A percentile compares a stretch with the other conserved stretches of the same genome.
These are phyloP conservation scores for Zapus hudsonius DNA, from an alignment of 2,113 vertebrate genomes.

Conservation along the genomic window DNA sequence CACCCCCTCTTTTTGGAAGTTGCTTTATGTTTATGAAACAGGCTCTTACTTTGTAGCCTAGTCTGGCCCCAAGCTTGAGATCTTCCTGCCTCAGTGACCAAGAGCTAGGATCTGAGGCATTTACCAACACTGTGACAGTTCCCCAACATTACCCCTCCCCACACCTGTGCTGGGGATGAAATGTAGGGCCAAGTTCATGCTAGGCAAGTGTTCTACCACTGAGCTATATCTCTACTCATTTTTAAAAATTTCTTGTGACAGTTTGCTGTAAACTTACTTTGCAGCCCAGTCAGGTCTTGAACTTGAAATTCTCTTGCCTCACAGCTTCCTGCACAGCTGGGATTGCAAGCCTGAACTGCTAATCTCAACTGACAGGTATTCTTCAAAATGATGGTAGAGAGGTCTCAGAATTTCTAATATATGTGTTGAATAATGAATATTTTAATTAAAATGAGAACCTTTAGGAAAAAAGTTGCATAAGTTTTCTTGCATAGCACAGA, in stretches of 20 bases:
- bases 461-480: not conserved
- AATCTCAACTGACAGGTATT: not conserved
- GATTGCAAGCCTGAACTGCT: too few species aligned
- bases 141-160: too few species aligned
- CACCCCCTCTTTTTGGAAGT: too few species aligned
- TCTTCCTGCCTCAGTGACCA: not conserved
- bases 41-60: not conserved
- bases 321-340: not conserved
- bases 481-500: not conserved
- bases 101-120: not conserved
- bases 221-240: not conserved
- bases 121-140: not conserved
- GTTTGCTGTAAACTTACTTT: not conserved
- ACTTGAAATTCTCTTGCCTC: not conserved
- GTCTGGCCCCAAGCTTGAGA: not conserved
- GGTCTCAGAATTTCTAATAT: not conserved
- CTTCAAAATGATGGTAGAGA: not conserved
- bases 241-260: not conserved
- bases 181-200: not conserved
- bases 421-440: not conserved
- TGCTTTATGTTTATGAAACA: not conserved
- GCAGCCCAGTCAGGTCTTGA: not conserved
- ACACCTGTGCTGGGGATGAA: too few species aligned
- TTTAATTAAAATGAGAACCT: slow-evolving; percentile 10
- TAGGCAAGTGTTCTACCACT: not conserved